Base-by-base conservation (phyloP, 2,888 invertebrate species). In the Agonopterix heracliana region DNA sequence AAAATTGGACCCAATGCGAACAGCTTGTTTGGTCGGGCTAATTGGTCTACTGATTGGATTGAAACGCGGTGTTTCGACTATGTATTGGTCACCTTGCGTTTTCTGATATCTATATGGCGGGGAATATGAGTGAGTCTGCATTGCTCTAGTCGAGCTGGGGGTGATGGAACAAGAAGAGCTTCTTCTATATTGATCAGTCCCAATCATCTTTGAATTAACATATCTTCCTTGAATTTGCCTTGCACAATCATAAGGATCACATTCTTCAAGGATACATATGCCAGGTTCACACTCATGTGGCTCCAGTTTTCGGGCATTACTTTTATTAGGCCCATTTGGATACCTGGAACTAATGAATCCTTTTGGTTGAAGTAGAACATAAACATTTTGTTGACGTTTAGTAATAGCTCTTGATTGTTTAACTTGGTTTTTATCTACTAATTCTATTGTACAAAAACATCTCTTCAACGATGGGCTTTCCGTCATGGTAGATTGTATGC, bases 381-480 rank as follows among this genome's bases (percentile, higher is more conserved):
- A 26, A 26, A 26, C 26, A 26, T 26, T 26, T 26, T 26, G 26
- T 26, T 5, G 26, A 26, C 7, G 26, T 26, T 26, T 26, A 26
- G 26, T 26, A 26, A 26, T 26, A 26, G 26, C 26, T 26, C 26
- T 1, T 26, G 26, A 5, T 26, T 26, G 26, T 26, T 26, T 26
- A 7, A 5, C 26, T 26, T 26, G 5, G 26, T 26, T 26, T 26
- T 26, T 26, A 26, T 26, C 26, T 26, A 7, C 5, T 48, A 68
- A 60, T 50, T 66, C 61, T 12, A 68, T 51, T 34, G 68, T 66
- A 52, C 68, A 71, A 47, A 70, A 68, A 56, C 74, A 71, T 48
- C 63, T 60, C 55, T 70, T 71, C n/a, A 71, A 46, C 14, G 61
- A 57, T 12, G 66, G 62, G n/a, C 38, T 5, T 38, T n/a, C 38